Evolutionary conservation across 2,797 vertebrate genomes (phyloP).

Genomic region (Sebastes nivosus): DNA sequence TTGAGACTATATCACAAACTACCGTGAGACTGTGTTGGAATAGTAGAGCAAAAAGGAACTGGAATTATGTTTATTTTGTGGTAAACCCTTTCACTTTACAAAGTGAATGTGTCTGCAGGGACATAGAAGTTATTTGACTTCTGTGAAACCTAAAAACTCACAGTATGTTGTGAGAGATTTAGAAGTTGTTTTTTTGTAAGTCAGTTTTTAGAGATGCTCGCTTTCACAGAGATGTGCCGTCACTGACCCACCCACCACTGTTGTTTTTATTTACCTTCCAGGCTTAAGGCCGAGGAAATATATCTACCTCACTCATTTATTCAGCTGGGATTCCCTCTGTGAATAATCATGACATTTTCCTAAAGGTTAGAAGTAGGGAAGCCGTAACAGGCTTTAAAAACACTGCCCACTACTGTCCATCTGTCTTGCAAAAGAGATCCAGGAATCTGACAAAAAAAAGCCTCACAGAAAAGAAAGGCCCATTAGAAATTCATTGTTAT

Average conservation of each 20-base stretch:
- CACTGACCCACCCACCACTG: background rate
- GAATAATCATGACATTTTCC: conserved; percentile 51
- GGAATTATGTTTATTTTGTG: background rate
- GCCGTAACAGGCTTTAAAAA: conserved; percentile 28
- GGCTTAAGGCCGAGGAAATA: conserved; percentile 23
- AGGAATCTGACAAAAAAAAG: background rate
- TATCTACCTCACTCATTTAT: conserved; percentile 26
- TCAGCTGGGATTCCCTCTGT: conserved; percentile 27
- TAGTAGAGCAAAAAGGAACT: background rate
- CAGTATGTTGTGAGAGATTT: background rate
- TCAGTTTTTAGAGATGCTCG: background rate
- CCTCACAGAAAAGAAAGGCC: background rate
- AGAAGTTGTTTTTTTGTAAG: background rate
- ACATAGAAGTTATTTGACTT: background rate
- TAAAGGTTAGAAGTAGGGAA: conserved; percentile 53
- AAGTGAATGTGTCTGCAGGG: background rate
- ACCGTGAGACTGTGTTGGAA: background rate
- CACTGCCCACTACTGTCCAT: conserved; percentile 28
- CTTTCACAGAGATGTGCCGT: background rate
- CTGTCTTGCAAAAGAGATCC: conserved; percentile 26
- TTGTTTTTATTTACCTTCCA: conserved; percentile 33
- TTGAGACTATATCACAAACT: background rate
- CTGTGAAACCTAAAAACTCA: background rate
- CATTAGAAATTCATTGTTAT: conserved; percentile 7
- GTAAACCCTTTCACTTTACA: background rate